Evolutionary conservation across 2,888 invertebrate genomes (phyloP), one percentile per base, ranked within the genome.

Genomic region (Cataglyphis livida): DNA sequence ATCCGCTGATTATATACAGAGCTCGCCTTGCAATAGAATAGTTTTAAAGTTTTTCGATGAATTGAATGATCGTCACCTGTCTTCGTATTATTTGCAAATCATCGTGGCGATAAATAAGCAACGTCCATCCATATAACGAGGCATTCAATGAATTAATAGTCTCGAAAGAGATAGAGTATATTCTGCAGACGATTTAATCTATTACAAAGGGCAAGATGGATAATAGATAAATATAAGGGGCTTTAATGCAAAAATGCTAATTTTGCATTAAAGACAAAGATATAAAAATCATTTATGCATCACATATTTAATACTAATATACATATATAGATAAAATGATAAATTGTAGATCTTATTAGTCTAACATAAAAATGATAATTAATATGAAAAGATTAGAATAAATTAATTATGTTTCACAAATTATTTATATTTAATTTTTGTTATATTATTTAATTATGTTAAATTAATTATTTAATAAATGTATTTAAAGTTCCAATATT

Each of bases 11-110:
- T 38, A 66, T 12, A 66, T n/a, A 54, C 28, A 28, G 28, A 28
- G 38, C 12, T 25, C 54, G 15, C n/a, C 66, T 76, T 38, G n/a
- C 25, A 66, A n/a, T 66, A 28, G 15, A 41, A 54, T 38, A 38
- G 38, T 25, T 66, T 66, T 38, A 38, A 5, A 51, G 66, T 76
- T 76, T 66, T 76, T 54, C 54, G 54, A 76, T 76, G 28, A 76
- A 76, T 76, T 76, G 66, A 76, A 66, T 76, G 54, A 76, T 76
- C 75, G 51, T 66, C 54, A 41, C 66, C 76, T 76, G 66, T 76
- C 66, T 76, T 76, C 54, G n/a, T 38, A 57, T 66, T 76, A 76
- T 54, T 66, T 76, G 76, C 66, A 76, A 76, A 76, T 76, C 76
- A 76, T 66, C 38, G 54, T 28, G 76, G 21, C 75, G 38, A 28